Evolutionary conservation across 2,888 invertebrate genomes (phyloP), one percentile per base, ranked within the genome.

Genomic region (Tridacna crocea): DNA sequence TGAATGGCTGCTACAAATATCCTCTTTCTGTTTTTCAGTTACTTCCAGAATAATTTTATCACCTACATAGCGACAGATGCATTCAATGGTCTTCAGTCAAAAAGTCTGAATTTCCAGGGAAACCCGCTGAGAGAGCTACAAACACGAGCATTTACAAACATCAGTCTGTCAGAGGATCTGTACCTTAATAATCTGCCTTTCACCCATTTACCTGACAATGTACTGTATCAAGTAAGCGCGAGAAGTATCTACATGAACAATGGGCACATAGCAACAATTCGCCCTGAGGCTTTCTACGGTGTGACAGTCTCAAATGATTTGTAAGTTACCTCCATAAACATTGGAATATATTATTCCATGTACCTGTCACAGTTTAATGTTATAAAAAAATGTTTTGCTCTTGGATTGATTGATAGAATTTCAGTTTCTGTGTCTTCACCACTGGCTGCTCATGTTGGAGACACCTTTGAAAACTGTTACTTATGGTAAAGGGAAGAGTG

Each of bases 241-340:
- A 80, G 61, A 47, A 75, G 51, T 51, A 82, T 86, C 19, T 58
- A 78, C 22, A 68, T 86, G 47, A 55, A 72, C 24, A 55, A 51
- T 61, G 84, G 84, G 12, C 63, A 24, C 0, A 66, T 86, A 3
- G 51, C 70, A 0, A 82, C 75, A 1, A 68, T 84, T 3, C 76
- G 82, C 22, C 22, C 55, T 0, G 76, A 84, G 58, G 83, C 86
- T 1, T 84, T 86, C 60, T 82, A 80, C 27, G 63, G 80, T 79
- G 86, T 86, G 6, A 77, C 76, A 17, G 76, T 79, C 8, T 75
- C 80, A 36, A 46, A 80, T 66, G 51, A 78, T 48, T 55, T 86
- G 86, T 86, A 75, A 86, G 86, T 80, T 19, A 13, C 6, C 17
- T 15, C 46, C 46, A 4, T 36, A 36, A 2, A 36, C 36, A 36